phyloP scores from a whole-genome alignment of 2,797 vertebrate genomes.

The Channallabes apus region DNA sequence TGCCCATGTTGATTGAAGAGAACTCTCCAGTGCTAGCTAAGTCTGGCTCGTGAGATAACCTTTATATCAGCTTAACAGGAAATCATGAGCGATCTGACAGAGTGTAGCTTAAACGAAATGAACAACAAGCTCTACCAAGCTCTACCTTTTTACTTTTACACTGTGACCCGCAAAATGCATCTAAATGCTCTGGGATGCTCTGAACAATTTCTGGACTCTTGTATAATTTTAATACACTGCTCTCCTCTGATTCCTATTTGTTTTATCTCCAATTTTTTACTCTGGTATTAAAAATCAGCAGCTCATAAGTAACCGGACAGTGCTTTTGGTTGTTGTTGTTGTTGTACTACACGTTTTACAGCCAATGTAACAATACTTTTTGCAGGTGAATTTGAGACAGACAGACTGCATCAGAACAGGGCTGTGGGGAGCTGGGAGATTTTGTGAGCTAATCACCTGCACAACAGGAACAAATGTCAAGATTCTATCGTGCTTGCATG shows the following conservation, averaged over 20 bases:
- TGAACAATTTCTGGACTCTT: too few species aligned
- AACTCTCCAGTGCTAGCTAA: not conserved
- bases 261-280: not conserved
- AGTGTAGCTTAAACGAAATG: not conserved
- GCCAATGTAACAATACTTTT: not conserved
- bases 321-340: not conserved
- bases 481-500: slow-evolving; percentile 27
- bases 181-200: not conserved
- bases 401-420: slow-evolving; percentile 32
- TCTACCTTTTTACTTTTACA: not conserved
- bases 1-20: not conserved
- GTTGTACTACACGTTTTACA: not conserved
- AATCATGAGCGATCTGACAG: not conserved
- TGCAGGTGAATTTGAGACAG: not conserved
- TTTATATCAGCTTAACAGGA: slow-evolving; percentile 4
- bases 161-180: not conserved
- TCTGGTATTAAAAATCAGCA: not conserved
- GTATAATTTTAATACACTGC: not conserved
- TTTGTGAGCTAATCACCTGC: slow-evolving; percentile 27
- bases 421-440: slow-evolving; percentile 19
- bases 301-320: not conserved
- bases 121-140: not conserved
- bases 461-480: slow-evolving; percentile 35
- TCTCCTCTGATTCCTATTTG: not conserved
- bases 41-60: not conserved